Evolutionary conservation across 1,140 invertebrate species (phyloP).

Genomic region (Muscidifurax raptorellus): DNA sequence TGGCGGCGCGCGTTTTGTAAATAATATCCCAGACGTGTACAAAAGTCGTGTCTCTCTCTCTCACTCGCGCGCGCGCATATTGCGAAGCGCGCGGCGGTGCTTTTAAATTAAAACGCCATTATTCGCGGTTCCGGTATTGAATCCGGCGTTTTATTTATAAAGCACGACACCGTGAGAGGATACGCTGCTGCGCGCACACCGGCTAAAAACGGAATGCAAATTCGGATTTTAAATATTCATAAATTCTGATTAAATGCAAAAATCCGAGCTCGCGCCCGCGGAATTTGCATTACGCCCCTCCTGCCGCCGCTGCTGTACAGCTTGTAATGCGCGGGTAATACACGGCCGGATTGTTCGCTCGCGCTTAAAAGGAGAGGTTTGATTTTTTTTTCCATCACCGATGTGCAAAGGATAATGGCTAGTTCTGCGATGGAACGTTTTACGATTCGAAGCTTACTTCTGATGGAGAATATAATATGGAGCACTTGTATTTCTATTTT

Average conservation of each 20-base stretch:
- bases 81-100: background rate
- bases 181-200: background rate
- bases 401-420: background rate
- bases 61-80: too few relatives aligned
- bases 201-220: conserved; percentile 43
- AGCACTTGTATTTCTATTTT: too few relatives aligned
- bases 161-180: background rate
- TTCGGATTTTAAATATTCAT: conserved; percentile 51
- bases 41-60: background rate
- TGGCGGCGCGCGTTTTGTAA: background rate
- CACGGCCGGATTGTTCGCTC: conserved; percentile 24
- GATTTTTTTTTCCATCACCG: background rate
- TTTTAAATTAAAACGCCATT: conserved; percentile 39
- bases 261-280: conserved; percentile 16
- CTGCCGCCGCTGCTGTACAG: background rate
- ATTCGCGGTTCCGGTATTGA: conserved; percentile 9
- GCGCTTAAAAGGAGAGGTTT: background rate
- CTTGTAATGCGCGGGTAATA: conserved; percentile 24
- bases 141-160: conserved; percentile 39
- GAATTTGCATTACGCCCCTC: conserved; percentile 33
- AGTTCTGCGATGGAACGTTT: background rate
- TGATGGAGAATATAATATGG: too few relatives aligned
- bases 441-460: background rate
- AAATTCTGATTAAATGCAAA: conserved; percentile 51
- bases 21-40: background rate